Percentiles rank a stretch among this genome's conserved stretches.
phyloP scores from a whole-genome alignment of 2,888 invertebrate species.

The Ptilodon capucinus region DNA sequence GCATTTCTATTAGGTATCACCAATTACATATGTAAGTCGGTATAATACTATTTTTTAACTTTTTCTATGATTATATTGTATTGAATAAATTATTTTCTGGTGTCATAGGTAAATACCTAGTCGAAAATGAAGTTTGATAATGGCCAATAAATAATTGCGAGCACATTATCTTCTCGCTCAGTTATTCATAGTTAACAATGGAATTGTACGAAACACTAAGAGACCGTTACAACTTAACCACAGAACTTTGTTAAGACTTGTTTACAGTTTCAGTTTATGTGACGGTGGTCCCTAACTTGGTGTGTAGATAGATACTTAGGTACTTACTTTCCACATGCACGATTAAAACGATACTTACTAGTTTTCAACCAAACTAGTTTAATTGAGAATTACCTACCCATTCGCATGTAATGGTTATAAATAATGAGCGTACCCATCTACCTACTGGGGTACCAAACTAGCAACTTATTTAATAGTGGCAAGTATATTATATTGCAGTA shows the following conservation, averaged over 20 bases:
- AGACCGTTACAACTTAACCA: constrained; percentile 67
- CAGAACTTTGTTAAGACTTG: constrained; percentile 75
- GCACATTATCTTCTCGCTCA: constrained; percentile 44
- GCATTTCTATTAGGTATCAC: too few relatives aligned
- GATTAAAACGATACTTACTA: constrained; percentile 56
- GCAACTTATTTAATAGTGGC: too few relatives aligned
- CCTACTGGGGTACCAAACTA: too few relatives aligned
- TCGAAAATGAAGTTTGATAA: constrained; percentile 3
- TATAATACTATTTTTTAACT: too few relatives aligned
- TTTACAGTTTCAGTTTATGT: constrained; percentile 72
- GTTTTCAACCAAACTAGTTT: constrained; percentile 49
- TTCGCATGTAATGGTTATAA: constrained; percentile 11
- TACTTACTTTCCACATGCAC: constrained; percentile 46
- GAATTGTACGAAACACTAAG: constrained; percentile 59
- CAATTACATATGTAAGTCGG: too few relatives aligned
- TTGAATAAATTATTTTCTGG: too few relatives aligned
- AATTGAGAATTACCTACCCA: constrained; percentile 45
- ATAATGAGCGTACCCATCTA: too few relatives aligned
- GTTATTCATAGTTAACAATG: constrained; percentile 53
- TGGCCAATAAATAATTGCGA: constrained; percentile 30
- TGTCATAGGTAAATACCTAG: not conserved
- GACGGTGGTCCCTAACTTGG: constrained; percentile 59
- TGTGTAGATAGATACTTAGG: constrained; percentile 42
- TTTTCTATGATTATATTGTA: too few relatives aligned
- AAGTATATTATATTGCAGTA: too few relatives aligned